Conservation (phyloP, 2,888 invertebrate genomes). For the Tipula vernalis region DNA sequence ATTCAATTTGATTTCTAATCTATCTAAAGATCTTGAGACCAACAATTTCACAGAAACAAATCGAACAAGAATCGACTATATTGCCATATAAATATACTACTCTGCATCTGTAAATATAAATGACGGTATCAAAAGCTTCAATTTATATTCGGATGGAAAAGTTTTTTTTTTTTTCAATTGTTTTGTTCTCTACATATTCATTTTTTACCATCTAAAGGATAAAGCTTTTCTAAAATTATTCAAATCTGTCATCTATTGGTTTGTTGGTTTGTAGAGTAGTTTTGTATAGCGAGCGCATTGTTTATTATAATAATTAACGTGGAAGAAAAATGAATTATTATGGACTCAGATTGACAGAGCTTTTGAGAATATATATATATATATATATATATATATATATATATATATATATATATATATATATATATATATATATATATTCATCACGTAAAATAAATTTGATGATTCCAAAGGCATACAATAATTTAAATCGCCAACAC, state of each 20-base stretch:
- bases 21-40: slow-evolving; percentile 4
- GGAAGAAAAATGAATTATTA: not conserved
- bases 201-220: not conserved
- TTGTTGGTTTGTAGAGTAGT: not conserved
- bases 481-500: not conserved
- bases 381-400: no score
- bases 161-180: not conserved
- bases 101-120: not conserved
- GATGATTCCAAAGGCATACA: not conserved
- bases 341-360: no score
- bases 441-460: not conserved
- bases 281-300: not conserved
- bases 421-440: no score
- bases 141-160: not conserved
- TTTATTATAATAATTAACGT: not conserved
- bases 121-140: not conserved
- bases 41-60: not conserved
- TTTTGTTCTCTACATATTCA: not conserved
- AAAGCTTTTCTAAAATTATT: not conserved
- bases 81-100: not conserved
- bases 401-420: no score
- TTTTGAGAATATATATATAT: not conserved
- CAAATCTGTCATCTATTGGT: not conserved
- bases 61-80: not conserved
- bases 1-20: slow-evolving; percentile 4